Evolutionary conservation across 2,888 invertebrate genomes (phyloP).

Genomic region (Lacanobia oleracea): DNA sequence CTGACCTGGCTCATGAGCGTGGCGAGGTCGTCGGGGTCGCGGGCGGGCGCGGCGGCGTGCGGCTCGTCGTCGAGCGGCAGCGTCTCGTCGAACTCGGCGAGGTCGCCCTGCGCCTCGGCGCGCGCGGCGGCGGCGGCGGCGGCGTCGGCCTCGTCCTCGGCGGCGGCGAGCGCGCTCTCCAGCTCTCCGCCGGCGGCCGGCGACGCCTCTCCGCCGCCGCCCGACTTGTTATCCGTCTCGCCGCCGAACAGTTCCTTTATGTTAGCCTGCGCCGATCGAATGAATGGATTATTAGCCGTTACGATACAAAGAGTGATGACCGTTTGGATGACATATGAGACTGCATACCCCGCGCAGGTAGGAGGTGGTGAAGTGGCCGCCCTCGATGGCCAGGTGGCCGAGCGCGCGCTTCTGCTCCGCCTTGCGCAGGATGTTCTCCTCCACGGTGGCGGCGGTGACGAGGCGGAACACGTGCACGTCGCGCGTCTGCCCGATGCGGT

Average conservation of each 20-base stretch:
- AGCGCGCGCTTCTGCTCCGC: constrained; percentile 99
- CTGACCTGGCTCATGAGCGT: constrained; percentile 80
- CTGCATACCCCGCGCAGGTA: constrained; percentile 93
- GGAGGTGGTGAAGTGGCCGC: constrained; percentile 99
- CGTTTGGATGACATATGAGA: not conserved
- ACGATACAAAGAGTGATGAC: not conserved
- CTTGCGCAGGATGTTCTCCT: constrained; percentile 99
- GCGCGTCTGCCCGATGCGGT: constrained; percentile 99
- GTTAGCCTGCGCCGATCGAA: constrained; percentile 92
- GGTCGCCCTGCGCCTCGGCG: constrained; percentile 96
- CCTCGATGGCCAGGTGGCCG: constrained; percentile 99
- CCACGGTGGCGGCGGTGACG: constrained; percentile 98
- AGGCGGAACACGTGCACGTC: constrained; percentile 99
- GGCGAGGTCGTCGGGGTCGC: constrained; percentile 72
- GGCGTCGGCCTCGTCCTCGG: constrained; percentile 98
- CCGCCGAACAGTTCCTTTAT: constrained; percentile 98
- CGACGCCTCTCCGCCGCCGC: constrained; percentile 83
- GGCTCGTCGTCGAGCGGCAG: constrained; percentile 96
- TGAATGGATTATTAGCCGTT: not conserved
- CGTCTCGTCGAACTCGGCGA: constrained; percentile 98
- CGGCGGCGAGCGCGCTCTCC: constrained; percentile 96
- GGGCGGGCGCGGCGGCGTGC: constrained; percentile 52
- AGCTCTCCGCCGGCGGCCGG: constrained; percentile 91
- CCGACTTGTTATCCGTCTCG: constrained; percentile 91
- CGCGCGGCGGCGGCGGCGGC: constrained; percentile 97